Base-by-base conservation (phyloP, 2,888 invertebrate genomes). In the Ephialtes manifestator region DNA sequence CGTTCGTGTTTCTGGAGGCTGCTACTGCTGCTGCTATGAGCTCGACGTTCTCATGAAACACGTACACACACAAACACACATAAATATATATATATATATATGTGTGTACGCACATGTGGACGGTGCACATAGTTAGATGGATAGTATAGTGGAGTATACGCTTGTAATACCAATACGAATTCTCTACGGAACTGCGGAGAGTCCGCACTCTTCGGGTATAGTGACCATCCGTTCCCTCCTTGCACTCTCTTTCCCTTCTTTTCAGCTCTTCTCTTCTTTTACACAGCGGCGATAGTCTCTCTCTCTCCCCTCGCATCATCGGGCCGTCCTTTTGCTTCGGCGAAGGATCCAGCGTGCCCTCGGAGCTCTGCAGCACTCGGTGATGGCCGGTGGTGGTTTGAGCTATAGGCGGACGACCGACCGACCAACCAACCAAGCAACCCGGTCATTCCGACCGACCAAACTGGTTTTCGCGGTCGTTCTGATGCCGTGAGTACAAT, bases 381-480 rank as follows among this genome's bases (percentile, higher is more conserved):
- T 79, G 81, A 81, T 76, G 58, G 72, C 75, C 85, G 46, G 85
- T 84, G 87, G 84, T 89, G 85, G 88, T 86, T 89, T 84, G 88
- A 85, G 87, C 68, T 68, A 68, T 39, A 68, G 13, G 48, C 68
- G 48, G 28, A 68, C 46, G 46, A 28, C 18, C 60, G 18, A 31
- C 58, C 58, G 4, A 58, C 58, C 63, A 79, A 83, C 83, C 79
- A 75, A 79, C 72, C 83, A 75, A 88, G 88, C 92, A 92, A 90
- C 91, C 92, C 92, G 90, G 91, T 92, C 91, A 91, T 92, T 89
- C 90, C 87, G 92, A 93, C 93, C 92, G 89, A 92, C 93, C 93
- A 93, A 93, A 94, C 94, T 93, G 93, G 94, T 94, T 93, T 93
- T 92, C 89, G 89, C 91, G 87, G 89, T 90, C 91, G 90, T 91